Conservation (phyloP, 2,113 vertebrate genomes). For the Tenrec ecaudatus region DNA sequence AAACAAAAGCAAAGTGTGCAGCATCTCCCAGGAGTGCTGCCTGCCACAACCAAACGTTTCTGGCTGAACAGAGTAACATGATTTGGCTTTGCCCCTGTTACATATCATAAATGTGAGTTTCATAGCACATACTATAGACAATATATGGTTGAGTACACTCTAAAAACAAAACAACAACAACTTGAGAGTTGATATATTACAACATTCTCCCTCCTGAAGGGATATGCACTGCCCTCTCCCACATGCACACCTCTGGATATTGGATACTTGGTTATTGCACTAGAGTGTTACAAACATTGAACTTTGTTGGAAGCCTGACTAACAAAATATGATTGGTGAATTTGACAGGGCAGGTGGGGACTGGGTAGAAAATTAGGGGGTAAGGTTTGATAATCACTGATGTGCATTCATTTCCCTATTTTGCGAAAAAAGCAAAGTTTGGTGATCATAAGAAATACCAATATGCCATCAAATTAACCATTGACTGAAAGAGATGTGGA, state of each 20-base stretch:
- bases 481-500: slow-evolving; percentile 72
- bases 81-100: slow-evolving; percentile 94
- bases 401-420: slow-evolving; percentile 97
- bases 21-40: slow-evolving; percentile 87
- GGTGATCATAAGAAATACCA: slow-evolving; percentile 78
- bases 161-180: slow-evolving; percentile 77
- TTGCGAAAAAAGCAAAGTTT: slow-evolving; percentile 81
- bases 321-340: slow-evolving; percentile 82
- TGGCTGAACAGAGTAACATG: slow-evolving; percentile 90
- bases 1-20: slow-evolving; percentile 79
- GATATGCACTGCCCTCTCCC: slow-evolving; percentile 90
- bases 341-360: slow-evolving; percentile 50
- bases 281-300: slow-evolving; percentile 94
- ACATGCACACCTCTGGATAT: slow-evolving; percentile 92
- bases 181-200: slow-evolving; percentile 90
- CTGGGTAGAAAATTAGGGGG: slow-evolving; percentile 56
- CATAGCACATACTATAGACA: slow-evolving; percentile 88
- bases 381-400: slow-evolving; percentile 90
- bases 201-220: slow-evolving; percentile 90
- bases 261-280: slow-evolving; percentile 97
- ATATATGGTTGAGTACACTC: slow-evolving; percentile 88
- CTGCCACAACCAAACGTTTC: slow-evolving; percentile 84
- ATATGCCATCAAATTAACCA: slow-evolving; percentile 78
- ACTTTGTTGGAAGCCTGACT: slow-evolving; percentile 91
- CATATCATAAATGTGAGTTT: slow-evolving; percentile 88